phyloP scores from a whole-genome alignment of 2,797 vertebrate genomes.

The Pseudomugil gertrudae region DNA sequence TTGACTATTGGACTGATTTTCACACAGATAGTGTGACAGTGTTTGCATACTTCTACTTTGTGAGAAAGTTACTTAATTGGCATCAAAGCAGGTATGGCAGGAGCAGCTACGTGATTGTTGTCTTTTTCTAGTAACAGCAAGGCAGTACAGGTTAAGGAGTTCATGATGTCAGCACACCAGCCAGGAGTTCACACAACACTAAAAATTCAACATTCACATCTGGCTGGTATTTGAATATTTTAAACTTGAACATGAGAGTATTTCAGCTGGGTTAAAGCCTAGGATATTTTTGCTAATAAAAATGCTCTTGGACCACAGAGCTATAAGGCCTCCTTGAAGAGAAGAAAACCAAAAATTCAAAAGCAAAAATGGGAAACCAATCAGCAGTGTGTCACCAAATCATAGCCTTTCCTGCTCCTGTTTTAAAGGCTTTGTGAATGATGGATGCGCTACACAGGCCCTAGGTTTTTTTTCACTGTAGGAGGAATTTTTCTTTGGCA shows the following conservation, averaged over 20 bases:
- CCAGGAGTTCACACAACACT: conserved; percentile 44
- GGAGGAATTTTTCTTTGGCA: conserved; percentile 80
- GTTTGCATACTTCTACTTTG: conserved; percentile 75
- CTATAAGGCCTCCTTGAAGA: conserved; percentile 39
- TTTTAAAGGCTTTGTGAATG: conserved; percentile 78
- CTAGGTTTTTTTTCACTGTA: conserved; percentile 49
- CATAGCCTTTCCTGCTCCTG: conserved; percentile 74
- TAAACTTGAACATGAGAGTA: conserved; percentile 15
- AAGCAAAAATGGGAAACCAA: conserved; percentile 57
- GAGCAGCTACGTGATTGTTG: conserved; percentile 19
- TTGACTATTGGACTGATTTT: conserved; percentile 76
- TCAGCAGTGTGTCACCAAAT: conserved; percentile 73
- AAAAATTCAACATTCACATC: conserved; percentile 11
- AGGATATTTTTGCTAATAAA: conserved; percentile 33
- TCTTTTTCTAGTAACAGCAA: conserved; percentile 48
- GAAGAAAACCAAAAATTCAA: conserved; percentile 42
- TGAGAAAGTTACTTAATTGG: conserved; percentile 69
- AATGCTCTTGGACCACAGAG: conserved; percentile 24
- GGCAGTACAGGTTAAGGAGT: conserved; percentile 69
- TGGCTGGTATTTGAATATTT: conserved; percentile 29
- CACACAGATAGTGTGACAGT: conserved; percentile 71
- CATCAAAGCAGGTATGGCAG: conserved; percentile 68
- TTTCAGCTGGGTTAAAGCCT: conserved; percentile 13
- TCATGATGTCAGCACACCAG: conserved; percentile 68
- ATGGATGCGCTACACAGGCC: conserved; percentile 78